Conservation (phyloP, 53 echinoderm and acorn worm genomes). For the Astropecten irregularis region DNA sequence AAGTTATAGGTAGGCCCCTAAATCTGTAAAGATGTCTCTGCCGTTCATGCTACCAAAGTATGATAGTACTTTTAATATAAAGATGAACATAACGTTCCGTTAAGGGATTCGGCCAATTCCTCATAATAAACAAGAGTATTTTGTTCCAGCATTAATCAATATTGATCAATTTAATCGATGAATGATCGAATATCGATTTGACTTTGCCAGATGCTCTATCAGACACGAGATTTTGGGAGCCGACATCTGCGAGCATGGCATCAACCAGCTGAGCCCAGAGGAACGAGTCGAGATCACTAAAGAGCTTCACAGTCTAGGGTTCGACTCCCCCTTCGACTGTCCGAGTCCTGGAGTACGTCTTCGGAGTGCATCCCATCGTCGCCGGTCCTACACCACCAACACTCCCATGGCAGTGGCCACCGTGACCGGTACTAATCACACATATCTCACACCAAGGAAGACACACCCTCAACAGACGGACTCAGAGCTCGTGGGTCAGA, state of each 20-base stretch:
- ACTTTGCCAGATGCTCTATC: slow-evolving; percentile 70
- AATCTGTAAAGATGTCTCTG: too few relatives aligned
- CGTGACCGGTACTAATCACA: slow-evolving; percentile 7
- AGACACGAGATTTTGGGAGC: slow-evolving; percentile 86
- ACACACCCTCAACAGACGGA: slow-evolving; percentile 14
- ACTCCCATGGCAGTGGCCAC: background rate
- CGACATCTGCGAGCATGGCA: slow-evolving; percentile 88
- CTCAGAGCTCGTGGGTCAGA: slow-evolving; percentile 12
- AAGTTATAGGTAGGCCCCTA: too few relatives aligned
- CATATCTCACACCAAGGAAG: background rate
- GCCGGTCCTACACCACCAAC: slow-evolving; percentile 20
- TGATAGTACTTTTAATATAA: too few relatives aligned
- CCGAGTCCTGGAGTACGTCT: slow-evolving; percentile 5
- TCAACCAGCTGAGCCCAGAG: slow-evolving; percentile 69
- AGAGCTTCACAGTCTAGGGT: slow-evolving; percentile 56
- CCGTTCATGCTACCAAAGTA: too few relatives aligned
- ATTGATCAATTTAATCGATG: too few relatives aligned
- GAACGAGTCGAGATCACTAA: slow-evolving; percentile 55
- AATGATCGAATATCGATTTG: too few relatives aligned
- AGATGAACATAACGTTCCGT: too few relatives aligned
- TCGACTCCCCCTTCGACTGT: slow-evolving; percentile 60
- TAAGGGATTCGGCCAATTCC: too few relatives aligned
- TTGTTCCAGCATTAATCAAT: too few relatives aligned
- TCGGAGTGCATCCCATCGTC: slow-evolving; percentile 25
- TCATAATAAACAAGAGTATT: too few relatives aligned